Base-by-base conservation (phyloP, 92 coral and sea anemone species). In the Parazoanthus darwini region DNA sequence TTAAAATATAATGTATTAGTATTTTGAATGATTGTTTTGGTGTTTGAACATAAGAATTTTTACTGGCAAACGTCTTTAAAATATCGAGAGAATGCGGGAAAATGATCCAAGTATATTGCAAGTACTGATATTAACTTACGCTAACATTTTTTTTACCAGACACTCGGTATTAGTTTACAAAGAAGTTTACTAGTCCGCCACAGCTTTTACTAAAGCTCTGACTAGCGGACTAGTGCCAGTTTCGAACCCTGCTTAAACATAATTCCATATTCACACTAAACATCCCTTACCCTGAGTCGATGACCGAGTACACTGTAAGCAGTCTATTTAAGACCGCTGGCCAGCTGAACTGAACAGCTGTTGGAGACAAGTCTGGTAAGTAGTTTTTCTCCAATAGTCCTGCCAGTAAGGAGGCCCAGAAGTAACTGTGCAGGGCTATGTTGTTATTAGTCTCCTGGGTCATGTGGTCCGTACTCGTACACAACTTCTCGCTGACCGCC, bases 281-380 rank as follows among this genome's bases (percentile, higher is more conserved):
- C 11, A 20, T 16, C 22, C 37, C 90, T 33, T 90, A 97, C 99
- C 99, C 94, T 1, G 95, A 92, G 68, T 97, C 99, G 88, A 97
- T 94, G 63, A 97, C 81, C 0, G 98, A 92, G 74, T 97, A 97
- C 20, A 97, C 99, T 71, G 92, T 93, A 89, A 97, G 81, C 77
- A 97, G 93, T 70, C 99, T 94, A 74, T 90, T 94, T 80, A 92
- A 90, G 78, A 97, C 97, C 35, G 94, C 96, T 10, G 98, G 99
- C 99, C 99, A 97, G 89, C 99, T 92, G 84, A 88, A 97, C 91
- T 97, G 99, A 37, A 94, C 80, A 43, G 99, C 99, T 8, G 98
- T 91, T 0, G 97, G 98, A 77, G 97, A 95, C 4, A 94, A 89
- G 56, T 88, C 94, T 48, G 99, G 99, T 14, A 97, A 85, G 77